Base-by-base conservation (phyloP, 2,113 vertebrate genomes). In the Lipophrys pholis region DNA sequence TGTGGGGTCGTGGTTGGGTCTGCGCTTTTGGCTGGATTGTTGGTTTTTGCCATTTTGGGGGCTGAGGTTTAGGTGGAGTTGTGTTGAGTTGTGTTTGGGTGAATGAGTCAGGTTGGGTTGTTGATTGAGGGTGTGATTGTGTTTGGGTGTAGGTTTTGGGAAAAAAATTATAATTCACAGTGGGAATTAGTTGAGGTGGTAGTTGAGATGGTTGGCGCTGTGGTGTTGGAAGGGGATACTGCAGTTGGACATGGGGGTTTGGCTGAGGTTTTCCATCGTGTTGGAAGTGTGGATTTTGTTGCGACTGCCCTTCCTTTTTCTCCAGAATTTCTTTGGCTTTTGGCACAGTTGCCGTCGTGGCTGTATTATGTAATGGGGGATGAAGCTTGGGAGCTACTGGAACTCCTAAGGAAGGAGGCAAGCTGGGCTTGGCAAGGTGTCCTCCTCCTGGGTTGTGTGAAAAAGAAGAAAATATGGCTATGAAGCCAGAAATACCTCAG, bases 391-490 rank as follows among this genome's bases (percentile, higher is more conserved):
- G 59, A 69, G 51, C 42, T 71, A 66, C 48, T 9, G 55, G 59
- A 36, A 73, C 30, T 57, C 85, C 72, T 17, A 61, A 12, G 17
- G 60, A 73, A 79, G 67, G 69, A 82, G 83, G 65, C 10, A 85
- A 66, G 64, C 78, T 41, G 79, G 81, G 82, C 85, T 72, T 82
- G 79, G 60, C 76, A 38, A 77, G 66, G 57, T 83, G 73, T 84
- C 56, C 85, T 87, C 66, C 14, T 79, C 85, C 85, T 92, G 72
- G 84, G 51, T 87, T 81, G 61, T 80, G 65, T 63, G 55, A 80
- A 56, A 87, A 36, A 92, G 57, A 30, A 90, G 48, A 84, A 76
- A 81, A 88, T 70, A 84, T 67, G 58, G 58, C 76, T 38, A 78
- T 87, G 51, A 87, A 80, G 68, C 56, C 59, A 82, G 43, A 30